Conservation (phyloP, 2,888 invertebrate species). For the Scrobipalpa costella region DNA sequence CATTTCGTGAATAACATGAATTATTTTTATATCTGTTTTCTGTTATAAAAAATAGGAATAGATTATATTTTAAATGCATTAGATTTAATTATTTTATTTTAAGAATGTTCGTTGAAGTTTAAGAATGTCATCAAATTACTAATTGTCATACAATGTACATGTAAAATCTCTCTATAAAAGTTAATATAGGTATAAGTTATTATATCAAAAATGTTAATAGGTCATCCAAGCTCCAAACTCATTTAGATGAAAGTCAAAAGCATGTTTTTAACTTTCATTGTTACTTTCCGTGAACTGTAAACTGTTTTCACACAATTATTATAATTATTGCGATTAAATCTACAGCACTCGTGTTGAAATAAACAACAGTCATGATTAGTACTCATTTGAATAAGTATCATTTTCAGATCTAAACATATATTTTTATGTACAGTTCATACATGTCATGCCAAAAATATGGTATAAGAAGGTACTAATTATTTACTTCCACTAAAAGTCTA, state of each 20-base stretch:
- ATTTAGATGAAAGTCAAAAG: not conserved
- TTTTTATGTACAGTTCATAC: no score
- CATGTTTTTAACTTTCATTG: not conserved
- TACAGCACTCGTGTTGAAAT: slow-evolving; percentile 20
- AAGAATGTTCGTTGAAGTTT: no score
- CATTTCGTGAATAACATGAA: no score
- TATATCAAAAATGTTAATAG: not conserved
- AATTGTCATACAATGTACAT: no score
- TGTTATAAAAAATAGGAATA: not conserved
- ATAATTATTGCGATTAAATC: slow-evolving; percentile 22
- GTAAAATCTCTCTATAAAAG: no score
- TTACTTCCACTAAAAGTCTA: no score
- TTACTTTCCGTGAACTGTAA: not conserved
- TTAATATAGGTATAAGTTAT: no score
- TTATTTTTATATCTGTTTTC: not conserved
- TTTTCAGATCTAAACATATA: not conserved
- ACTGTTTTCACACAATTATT: slow-evolving; percentile 33
- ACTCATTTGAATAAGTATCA: not conserved
- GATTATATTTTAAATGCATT: no score
- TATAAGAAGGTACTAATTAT: no score
- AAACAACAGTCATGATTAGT: not conserved
- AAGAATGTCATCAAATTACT: no score
- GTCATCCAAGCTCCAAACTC: not conserved
- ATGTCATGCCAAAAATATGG: no score
- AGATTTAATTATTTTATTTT: no score